Evolutionary conservation across 2,113 vertebrate species (phyloP), one percentile per base, ranked within the genome.

Genomic region (Pongo pygmaeus): DNA sequence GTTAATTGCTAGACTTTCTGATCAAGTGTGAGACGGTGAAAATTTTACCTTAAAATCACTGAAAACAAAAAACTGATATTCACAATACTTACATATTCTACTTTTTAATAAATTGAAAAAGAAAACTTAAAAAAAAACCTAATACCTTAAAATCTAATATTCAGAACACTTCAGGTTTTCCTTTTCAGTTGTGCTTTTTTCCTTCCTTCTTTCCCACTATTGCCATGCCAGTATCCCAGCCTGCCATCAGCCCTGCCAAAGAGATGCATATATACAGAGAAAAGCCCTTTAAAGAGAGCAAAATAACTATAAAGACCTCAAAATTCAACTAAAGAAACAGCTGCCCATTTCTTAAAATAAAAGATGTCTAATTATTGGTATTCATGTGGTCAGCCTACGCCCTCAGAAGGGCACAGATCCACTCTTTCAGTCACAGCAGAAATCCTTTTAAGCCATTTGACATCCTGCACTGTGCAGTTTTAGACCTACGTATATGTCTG

Each of bases 311-410:
- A 52, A 90, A 93, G 72, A 78, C 35, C 90, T 92, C 91, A 94
- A 70, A 43, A 48, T 81, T 81, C 92, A 93, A 88, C 72, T 80
- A 52, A 0, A 35, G 74, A 85, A 97, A 57, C 77, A 97, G 91
- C 91, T 97, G 91, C 46, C 93, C 57, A 30, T 69, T 38, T 87
- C 77, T 84, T 94, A 83, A 91, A 94, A 89, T 70, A 84, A 97
- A 86, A 86, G 86, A 32, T 67, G 55, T 46, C 84, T 81, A 50
- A 87, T 91, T 95, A 84, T 9, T 92, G 85, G 46, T 57, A 72
- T 92, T 83, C 59, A 81, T 57, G 32, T 64, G 43, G 64, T 95
- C 38, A 69, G 40, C 22, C 84, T 70, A 40, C 6, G 48, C 59
- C 38, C 83, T 83, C 70, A 75, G 79, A 93, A 89, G 81, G 57